Evolutionary conservation across 1,140 invertebrate genomes (phyloP), one percentile per base, ranked within the genome.

Genomic region (Neuroterus valhalla): DNA sequence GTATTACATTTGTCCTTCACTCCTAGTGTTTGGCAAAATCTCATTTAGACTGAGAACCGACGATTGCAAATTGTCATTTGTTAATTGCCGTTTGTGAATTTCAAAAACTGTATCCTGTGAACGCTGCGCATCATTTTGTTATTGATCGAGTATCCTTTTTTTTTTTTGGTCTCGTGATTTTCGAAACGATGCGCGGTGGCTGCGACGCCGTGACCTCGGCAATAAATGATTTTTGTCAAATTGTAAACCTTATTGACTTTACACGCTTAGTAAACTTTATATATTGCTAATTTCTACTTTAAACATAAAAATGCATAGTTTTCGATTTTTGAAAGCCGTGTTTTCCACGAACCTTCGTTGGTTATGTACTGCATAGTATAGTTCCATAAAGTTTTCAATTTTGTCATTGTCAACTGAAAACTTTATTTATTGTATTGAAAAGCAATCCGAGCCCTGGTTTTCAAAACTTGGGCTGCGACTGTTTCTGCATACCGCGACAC

Each of bases 1-100:
- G 72, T 68, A 74, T 74, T 74, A 69, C 74, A 71, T 74, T 74
- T 80, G 71, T 77, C 44, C 66, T 74, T 76, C 73, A 75, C 52
- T 70, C 55, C 3, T 12, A n/a, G 55, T 62, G 55, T 62, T 62
- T 62, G 26, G 31, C 26, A 62, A 62, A 62, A 62, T 62, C 55
- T 62, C 55, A 62, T 62, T 62, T 38, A 62, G 21, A 62, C 55
- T 62, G 55, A 62, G 55, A 62, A 62, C 11, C 23, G 55, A 62
- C 21, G 55, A 62, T 31, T 62, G 26, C 26, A 5, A 62, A 62
- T 62, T 15, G 23, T 8, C 31, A 38, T 38, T 38, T 38, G 31
- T 8, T 38, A 38, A 38, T 38, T 38, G 31, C 31, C 31, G 31
- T 26, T 62, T 62, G 23, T 31, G 31, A 62, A 62, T 26, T 5